Conservation (phyloP, 2,113 vertebrate genomes). For the Typhlomys cinereus region DNA sequence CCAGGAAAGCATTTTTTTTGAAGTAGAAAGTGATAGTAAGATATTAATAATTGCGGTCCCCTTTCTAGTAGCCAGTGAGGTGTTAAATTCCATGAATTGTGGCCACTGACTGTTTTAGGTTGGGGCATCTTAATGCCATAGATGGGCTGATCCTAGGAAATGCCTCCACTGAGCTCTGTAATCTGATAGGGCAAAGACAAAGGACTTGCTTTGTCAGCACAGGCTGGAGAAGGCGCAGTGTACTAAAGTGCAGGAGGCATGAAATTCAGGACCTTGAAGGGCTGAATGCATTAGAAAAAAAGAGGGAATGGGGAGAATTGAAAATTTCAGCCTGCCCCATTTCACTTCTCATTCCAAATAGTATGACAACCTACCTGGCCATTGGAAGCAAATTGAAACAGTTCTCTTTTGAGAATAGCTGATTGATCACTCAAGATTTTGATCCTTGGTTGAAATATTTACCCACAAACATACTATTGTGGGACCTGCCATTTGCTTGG, state of each 20-base stretch:
- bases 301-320: background rate
- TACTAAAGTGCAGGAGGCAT: constrained; percentile 30
- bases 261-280: constrained; percentile 35
- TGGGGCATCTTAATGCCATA: constrained; percentile 36
- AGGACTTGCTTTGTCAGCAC: constrained; percentile 42
- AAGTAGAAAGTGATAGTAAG: background rate
- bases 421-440: background rate
- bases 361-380: background rate
- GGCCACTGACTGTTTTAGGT: background rate
- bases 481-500: background rate
- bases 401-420: constrained; percentile 4
- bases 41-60: background rate
- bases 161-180: constrained; percentile 49
- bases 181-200: constrained; percentile 39
- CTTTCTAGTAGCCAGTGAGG: background rate
- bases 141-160: constrained; percentile 32
- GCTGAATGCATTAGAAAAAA: constrained; percentile 42
- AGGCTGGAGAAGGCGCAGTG: background rate
- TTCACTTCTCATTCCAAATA: constrained; percentile 55
- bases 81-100: constrained; percentile 33
- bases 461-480: background rate
- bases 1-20: background rate
- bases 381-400: constrained; percentile 4
- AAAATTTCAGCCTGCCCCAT: background rate
- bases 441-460: background rate